Evolutionary conservation across 2,797 vertebrate species (phyloP), one percentile per base, ranked within the genome.

Genomic region (Chanos chanos): DNA sequence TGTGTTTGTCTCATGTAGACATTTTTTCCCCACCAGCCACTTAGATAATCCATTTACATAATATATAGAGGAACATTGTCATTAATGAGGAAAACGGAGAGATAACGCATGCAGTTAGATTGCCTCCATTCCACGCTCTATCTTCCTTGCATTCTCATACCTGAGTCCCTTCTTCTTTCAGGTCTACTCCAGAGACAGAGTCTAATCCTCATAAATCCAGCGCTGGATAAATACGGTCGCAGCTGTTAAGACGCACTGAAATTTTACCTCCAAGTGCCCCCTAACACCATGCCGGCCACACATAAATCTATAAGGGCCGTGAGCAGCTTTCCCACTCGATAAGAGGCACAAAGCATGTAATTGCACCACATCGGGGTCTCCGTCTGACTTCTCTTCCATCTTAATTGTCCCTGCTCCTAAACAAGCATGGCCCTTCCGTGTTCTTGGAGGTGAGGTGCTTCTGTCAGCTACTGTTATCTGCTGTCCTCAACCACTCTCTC

Each of bases 221-320:
- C 45, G 71, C 59, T 77, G 73, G 74, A 82, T 85, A 84, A 84
- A 83, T 82, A 77, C 77, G 75, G 77, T 74, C 61, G 64, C 75
- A 84, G 78, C 70, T 83, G 79, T 79, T 80, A 72, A 73, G 61
- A 68, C 71, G 64, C 39, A 63, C 70, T 81, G 73, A 81, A 77
- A 78, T 71, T 79, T 83, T 83, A 83, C 80, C 76, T 83, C 68
- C 72, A 80, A 79, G 74, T 81, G 75, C 70, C 79, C 76, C 78
- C 77, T 70, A 73, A 72, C 64, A 71, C 62, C 67, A 59, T 57
- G 65, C 57, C 66, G 64, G 59, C 50, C 49, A 39, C 19, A 33
- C 67, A 81, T 84, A 80, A 84, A 79, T 85, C 73, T 45, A 68
- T 52, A 56, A 0, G 2, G 45, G 56, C 40, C 19, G 50, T 68